Evolutionary conservation across 2,888 invertebrate genomes (phyloP).

Genomic region (Spicauda simplicius): DNA sequence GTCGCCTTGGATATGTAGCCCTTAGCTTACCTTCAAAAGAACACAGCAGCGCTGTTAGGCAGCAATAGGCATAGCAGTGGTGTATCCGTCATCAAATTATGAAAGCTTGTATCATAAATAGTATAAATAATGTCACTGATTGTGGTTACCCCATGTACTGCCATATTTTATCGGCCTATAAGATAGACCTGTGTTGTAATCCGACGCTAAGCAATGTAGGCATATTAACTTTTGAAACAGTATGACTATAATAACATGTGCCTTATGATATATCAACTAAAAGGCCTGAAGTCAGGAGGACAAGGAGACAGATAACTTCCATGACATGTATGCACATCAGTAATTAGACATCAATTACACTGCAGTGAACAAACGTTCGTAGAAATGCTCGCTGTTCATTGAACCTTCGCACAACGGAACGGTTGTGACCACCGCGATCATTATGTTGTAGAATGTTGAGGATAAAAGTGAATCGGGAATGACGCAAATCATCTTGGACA

Average conservation of each 20-base stretch:
- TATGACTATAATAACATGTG: not conserved
- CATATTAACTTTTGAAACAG: not conserved
- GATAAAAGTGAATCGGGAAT: not conserved
- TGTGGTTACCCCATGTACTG: no score
- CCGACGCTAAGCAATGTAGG: not conserved
- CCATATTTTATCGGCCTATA: no score
- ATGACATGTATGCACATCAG: not conserved
- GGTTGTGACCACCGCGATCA: not conserved
- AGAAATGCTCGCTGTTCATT: constrained; percentile 8
- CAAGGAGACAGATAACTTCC: constrained; percentile 2
- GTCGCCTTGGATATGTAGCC: no score
- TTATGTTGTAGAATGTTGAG: not conserved
- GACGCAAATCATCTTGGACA: not conserved
- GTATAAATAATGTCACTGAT: no score
- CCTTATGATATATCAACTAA: not conserved
- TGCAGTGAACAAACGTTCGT: constrained; percentile 9
- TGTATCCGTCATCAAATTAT: no score
- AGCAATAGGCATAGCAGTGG: no score
- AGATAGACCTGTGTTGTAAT: not conserved
- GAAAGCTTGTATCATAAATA: no score
- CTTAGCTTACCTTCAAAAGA: no score
- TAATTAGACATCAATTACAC: not conserved
- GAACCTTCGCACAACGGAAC: constrained; percentile 1
- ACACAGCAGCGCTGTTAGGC: no score
- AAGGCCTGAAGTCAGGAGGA: not conserved